These are phyloP conservation scores for Falco columbarius DNA, from an alignment of 2,797 vertebrate genomes.

Conservation along the genomic window DNA sequence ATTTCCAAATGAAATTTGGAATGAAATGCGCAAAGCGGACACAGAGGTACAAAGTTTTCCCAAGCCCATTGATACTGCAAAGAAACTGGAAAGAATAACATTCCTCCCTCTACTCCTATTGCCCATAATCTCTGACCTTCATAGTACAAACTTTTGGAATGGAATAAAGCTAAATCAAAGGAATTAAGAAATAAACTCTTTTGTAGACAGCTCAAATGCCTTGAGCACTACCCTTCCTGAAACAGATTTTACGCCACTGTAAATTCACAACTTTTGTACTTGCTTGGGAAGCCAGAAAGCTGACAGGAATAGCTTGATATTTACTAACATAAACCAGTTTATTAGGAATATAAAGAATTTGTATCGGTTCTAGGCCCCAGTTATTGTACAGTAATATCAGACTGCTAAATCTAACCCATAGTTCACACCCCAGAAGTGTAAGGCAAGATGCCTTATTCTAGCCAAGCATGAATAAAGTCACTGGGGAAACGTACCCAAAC, in stretches of 20 bases:
- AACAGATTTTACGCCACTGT: not conserved
- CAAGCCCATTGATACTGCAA: not conserved
- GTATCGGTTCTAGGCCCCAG: not conserved
- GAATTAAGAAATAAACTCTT: not conserved
- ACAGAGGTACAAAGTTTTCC: not conserved
- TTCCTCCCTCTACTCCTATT: accelerated
- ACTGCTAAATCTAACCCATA: not conserved
- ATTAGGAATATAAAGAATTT: not conserved
- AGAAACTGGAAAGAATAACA: not conserved
- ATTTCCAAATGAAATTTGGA: not conserved
- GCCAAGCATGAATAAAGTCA: not conserved
- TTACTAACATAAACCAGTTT: not conserved
- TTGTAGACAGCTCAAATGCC: not conserved
- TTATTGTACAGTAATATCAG: not conserved
- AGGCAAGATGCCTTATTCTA: not conserved
- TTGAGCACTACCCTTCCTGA: not conserved
- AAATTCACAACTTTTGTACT: not conserved
- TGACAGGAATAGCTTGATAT: not conserved
- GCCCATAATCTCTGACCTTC: not conserved
- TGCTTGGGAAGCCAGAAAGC: not conserved
- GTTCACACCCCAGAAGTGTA: not conserved
- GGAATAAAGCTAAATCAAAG: not conserved
- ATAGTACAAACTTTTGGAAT: not conserved
- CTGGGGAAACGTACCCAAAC: not conserved
- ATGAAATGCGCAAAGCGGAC: accelerated